Evolutionary conservation across 2,888 invertebrate species (phyloP), one percentile per base, ranked within the genome.

Genomic region (Nomada goodeniana): DNA sequence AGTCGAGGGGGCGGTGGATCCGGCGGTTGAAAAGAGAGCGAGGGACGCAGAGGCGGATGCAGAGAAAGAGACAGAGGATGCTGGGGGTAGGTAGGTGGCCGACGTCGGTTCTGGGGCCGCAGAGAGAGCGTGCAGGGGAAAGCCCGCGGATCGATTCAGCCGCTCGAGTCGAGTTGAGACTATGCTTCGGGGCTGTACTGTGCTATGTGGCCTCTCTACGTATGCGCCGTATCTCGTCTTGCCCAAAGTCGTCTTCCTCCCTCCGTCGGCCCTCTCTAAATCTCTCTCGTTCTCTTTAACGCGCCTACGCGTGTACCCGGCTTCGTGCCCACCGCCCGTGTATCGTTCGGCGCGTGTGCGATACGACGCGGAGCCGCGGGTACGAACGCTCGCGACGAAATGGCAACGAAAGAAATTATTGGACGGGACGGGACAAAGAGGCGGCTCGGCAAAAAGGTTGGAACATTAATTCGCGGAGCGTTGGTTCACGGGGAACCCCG

Each of bases 131-230:
- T 76, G 83, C 84, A 85, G 85, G 88, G 85, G 88, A 87, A 89
- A 88, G 89, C 91, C 86, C 85, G 89, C 85, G 92, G 92, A 92
- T 92, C 92, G 92, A 92, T 92, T 90, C 92, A 92, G 92, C 92
- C 90, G 91, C 91, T 91, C 91, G 92, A 92, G 91, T 91, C 91
- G 90, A 90, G 90, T 88, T 84, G 89, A 90, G 90, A 88, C 89
- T 88, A 88, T 87, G 86, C 88, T 89, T 88, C 81, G 86, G 89
- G 81, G 84, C 87, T 87, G 84, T 86, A 85, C 87, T 61, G 68
- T 77, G 85, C 87, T 80, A 74, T 85, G 86, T 84, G 84, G 73
- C 74, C 79, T 79, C 72, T 87, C 82, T 77, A 80, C 82, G 82
- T 86, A 80, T 83, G 81, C 77, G 82, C 76, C 71, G 80, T 80